phyloP scores from a whole-genome alignment of 2,113 vertebrate species.

The Mellivora capensis region DNA sequence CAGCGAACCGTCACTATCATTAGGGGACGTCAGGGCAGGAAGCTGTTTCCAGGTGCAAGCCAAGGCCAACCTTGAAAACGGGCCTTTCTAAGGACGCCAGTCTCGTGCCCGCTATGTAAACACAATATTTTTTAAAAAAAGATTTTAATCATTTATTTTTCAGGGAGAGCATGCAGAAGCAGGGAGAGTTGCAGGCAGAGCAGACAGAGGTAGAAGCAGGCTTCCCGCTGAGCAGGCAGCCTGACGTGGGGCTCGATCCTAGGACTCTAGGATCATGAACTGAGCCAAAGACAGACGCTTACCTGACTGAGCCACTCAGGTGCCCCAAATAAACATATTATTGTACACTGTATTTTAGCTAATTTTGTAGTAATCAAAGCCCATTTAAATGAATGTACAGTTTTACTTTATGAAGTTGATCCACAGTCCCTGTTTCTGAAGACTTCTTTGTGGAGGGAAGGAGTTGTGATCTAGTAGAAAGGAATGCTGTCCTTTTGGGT shows the following conservation, averaged over 20 bases:
- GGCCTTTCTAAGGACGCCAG: neutral
- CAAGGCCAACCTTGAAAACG: neutral
- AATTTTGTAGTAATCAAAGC: neutral
- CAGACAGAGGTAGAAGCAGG: neutral
- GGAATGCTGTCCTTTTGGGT: neutral
- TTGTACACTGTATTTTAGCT: neutral
- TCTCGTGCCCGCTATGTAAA: neutral
- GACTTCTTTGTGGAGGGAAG: neutral
- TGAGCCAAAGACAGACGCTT: neutral
- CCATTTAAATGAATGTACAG: neutral
- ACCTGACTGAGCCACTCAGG: neutral
- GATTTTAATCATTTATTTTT: neutral
- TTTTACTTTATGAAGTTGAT: neutral
- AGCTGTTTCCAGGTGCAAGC: neutral
- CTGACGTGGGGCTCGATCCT: fast-evolving
- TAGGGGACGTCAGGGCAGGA: neutral
- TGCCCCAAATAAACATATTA: neutral
- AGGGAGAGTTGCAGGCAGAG: neutral
- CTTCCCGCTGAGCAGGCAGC: neutral
- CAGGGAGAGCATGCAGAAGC: neutral
- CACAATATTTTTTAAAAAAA: neutral
- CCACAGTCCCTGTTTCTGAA: neutral
- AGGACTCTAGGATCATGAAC: neutral
- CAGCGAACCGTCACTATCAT: neutral
- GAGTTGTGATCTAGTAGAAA: neutral